Conservation (phyloP, 1,140 invertebrate genomes). For the Drosophila lowei region DNA sequence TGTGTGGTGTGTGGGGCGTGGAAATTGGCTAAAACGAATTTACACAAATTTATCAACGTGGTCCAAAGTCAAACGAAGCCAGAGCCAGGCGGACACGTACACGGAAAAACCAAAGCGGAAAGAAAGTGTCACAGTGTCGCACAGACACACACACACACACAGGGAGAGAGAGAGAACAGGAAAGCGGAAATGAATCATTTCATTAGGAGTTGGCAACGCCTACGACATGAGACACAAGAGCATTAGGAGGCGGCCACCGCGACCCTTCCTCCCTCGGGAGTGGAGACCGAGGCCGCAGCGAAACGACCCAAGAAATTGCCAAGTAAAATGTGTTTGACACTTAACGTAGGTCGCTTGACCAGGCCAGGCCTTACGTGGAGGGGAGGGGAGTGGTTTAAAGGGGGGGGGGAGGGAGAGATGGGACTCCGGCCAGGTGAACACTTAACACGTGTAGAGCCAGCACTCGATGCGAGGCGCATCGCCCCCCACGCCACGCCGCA, state of each 20-base stretch:
- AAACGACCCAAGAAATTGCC: conserved; percentile 74
- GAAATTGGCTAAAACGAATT: conserved; percentile 81
- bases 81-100: conserved; percentile 30
- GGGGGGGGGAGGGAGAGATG: not conserved
- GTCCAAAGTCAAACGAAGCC: conserved; percentile 65
- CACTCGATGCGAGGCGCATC: too few species aligned
- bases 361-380: not conserved
- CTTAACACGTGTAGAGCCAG: conserved; percentile 40
- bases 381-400: not conserved
- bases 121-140: conserved; percentile 64
- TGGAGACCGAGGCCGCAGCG: conserved; percentile 22
- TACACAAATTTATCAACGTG: conserved; percentile 81
- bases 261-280: not conserved
- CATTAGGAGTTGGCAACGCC: conserved; percentile 79
- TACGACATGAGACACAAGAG: conserved; percentile 72
- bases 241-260: conserved; percentile 28
- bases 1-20: conserved; percentile 38
- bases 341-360: conserved; percentile 74
- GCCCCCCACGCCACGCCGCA: too few species aligned
- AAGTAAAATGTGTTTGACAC: conserved; percentile 78
- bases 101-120: conserved; percentile 56
- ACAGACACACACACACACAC: conserved; percentile 8
- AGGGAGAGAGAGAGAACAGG: conserved; percentile 51
- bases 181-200: conserved; percentile 80
- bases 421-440: conserved; percentile 34